Percentiles rank a stretch among this genome's conserved stretches.
phyloP scores from a whole-genome alignment of 2,888 invertebrate genomes.

The Argynnis bischoffii region DNA sequence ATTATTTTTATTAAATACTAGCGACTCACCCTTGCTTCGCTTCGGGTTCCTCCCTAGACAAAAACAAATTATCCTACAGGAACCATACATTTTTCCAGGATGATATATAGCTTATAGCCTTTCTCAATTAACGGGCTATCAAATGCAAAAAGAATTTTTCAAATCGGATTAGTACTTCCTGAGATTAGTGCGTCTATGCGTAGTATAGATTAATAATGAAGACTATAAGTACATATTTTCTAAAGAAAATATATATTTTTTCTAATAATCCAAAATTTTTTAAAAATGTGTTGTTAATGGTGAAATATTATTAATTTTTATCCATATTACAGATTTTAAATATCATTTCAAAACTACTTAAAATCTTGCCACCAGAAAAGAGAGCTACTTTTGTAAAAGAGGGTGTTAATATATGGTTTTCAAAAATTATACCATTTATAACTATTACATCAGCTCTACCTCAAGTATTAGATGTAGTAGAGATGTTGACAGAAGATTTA shows the following conservation, averaged over 20 bases:
- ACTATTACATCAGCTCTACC: constrained; percentile 31
- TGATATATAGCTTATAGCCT: too few relatives aligned
- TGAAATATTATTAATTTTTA: neutral
- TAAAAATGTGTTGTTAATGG: neutral
- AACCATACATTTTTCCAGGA: too few relatives aligned
- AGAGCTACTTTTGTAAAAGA: constrained; percentile 59
- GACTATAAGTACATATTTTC: too few relatives aligned
- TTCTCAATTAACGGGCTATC: too few relatives aligned
- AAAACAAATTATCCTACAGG: too few relatives aligned
- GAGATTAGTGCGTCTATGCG: too few relatives aligned
- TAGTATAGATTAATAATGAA: neutral
- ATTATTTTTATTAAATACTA: neutral
- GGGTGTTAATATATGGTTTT: constrained; percentile 74
- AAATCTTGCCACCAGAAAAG: constrained; percentile 57
- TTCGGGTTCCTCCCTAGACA: too few relatives aligned
- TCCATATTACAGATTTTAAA: constrained; percentile 57
- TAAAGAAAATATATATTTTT: too few relatives aligned
- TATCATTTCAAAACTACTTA: constrained; percentile 59
- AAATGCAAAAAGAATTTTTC: too few relatives aligned
- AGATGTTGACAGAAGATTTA: constrained; percentile 67
- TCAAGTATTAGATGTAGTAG: constrained; percentile 56
- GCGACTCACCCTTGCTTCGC: too few relatives aligned
- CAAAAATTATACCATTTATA: constrained; percentile 64
- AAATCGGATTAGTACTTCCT: too few relatives aligned
- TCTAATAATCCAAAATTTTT: too few relatives aligned